Evolutionary conservation across 2,888 invertebrate species (phyloP).

Genomic region (Nomada hirtipes): DNA sequence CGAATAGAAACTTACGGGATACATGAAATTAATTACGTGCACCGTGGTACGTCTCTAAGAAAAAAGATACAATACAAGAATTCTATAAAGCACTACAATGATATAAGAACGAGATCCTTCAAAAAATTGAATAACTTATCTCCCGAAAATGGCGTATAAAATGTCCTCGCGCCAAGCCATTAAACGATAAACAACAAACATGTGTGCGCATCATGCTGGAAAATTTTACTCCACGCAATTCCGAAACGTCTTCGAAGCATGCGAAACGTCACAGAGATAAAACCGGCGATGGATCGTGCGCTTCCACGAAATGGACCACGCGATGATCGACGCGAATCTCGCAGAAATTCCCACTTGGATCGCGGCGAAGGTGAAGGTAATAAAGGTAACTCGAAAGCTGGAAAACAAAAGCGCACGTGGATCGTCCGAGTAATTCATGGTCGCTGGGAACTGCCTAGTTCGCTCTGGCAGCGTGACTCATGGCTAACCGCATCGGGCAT

Average conservation of each 20-base stretch:
- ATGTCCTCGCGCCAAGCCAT: too few species aligned
- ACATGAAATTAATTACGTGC: too few species aligned
- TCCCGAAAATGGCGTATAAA: too few species aligned
- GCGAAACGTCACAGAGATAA: background rate
- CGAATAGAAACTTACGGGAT: too few species aligned
- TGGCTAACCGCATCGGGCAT: constrained; percentile 69
- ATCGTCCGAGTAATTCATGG: constrained; percentile 68
- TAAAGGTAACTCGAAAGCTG: constrained; percentile 1
- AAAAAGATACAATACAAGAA: too few species aligned
- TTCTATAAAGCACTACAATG: too few species aligned
- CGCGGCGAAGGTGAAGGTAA: constrained; percentile 7
- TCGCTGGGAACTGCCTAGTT: constrained; percentile 47
- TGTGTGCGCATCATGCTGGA: background rate
- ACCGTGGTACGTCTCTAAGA: too few species aligned
- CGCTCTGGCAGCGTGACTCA: constrained; percentile 66
- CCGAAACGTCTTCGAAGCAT: background rate
- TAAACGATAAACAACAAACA: background rate
- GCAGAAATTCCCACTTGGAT: constrained; percentile 39
- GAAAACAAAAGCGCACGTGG: constrained; percentile 58
- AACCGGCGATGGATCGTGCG: background rate
- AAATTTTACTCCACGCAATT: background rate
- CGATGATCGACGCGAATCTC: constrained; percentile 14
- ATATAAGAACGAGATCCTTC: too few species aligned
- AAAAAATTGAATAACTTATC: too few species aligned
- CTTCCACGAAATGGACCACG: constrained; percentile 6